Evolutionary conservation across 1,140 invertebrate species (phyloP).

Genomic region (Drosophila sulfurigaster): DNA sequence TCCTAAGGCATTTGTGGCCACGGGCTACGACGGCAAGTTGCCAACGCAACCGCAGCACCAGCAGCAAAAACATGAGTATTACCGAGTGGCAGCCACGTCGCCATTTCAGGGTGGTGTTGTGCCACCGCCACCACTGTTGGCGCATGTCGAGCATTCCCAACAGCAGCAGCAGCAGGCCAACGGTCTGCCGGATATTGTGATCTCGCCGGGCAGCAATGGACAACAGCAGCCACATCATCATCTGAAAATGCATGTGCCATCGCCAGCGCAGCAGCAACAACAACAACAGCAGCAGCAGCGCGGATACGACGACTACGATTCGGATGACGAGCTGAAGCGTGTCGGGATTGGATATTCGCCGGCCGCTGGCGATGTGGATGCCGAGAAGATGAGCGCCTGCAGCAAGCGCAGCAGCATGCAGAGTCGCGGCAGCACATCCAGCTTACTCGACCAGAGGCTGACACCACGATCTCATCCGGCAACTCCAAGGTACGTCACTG

Average conservation of each 20-base stretch:
- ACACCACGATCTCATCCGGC: constrained; percentile 94
- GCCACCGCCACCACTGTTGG: constrained; percentile 58
- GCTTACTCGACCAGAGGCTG: constrained; percentile 92
- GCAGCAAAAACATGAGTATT: constrained; percentile 83
- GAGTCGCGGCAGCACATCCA: constrained; percentile 94
- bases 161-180: constrained; percentile 55
- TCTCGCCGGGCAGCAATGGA: constrained; percentile 81
- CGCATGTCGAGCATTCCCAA: constrained; percentile 50
- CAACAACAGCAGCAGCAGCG: constrained; percentile 85
- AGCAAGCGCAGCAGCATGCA: constrained; percentile 96
- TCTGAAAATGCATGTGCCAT: constrained; percentile 64
- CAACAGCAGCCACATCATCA: constrained; percentile 61
- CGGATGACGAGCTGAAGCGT: constrained; percentile 94
- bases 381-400: constrained; percentile 87
- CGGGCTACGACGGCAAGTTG: constrained; percentile 72
- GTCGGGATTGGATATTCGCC: constrained; percentile 95
- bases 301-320: constrained; percentile 94
- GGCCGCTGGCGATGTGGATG: constrained; percentile 88
- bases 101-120: constrained; percentile 72
- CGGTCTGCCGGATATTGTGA: constrained; percentile 77
- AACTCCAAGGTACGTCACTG: constrained; percentile 89
- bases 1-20: constrained; percentile 70
- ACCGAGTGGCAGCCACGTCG: constrained; percentile 82
- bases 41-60: constrained; percentile 57
- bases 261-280: constrained; percentile 49